A percentile compares a stretch with the other conserved stretches of the same genome.
Conservation (phyloP, 2,113 vertebrate genomes). For the Mormyrus lacerda region DNA sequence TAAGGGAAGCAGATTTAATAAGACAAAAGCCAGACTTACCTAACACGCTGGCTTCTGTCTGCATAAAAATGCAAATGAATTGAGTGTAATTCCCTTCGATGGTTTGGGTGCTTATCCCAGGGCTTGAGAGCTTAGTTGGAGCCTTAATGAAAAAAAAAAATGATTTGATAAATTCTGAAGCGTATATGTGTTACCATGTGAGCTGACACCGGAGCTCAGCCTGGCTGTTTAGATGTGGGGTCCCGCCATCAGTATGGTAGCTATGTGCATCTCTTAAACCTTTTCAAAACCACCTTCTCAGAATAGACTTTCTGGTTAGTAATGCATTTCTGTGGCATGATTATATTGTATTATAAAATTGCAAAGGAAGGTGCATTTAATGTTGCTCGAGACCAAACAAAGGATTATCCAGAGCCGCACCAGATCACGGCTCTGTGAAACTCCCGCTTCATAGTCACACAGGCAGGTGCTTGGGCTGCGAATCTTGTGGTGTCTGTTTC, state of each 20-base stretch:
- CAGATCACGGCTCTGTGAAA: background rate
- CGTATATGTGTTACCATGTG: conserved; percentile 57
- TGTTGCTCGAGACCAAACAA: background rate
- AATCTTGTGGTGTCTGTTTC: background rate
- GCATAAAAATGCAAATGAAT: conserved; percentile 20
- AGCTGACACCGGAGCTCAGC: background rate
- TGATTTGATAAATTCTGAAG: conserved; percentile 61
- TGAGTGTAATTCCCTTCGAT: conserved; percentile 1
- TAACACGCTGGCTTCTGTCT: conserved; percentile 2
- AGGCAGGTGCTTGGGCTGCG: background rate
- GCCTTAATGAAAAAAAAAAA: conserved; percentile 59
- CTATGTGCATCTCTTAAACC: background rate
- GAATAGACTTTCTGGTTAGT: background rate
- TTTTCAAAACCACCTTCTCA: background rate
- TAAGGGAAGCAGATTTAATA: conserved; percentile 7
- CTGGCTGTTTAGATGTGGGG: background rate
- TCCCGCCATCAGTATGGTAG: background rate
- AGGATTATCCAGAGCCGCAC: background rate
- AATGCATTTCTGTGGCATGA: background rate
- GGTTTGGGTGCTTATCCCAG: conserved; percentile 38
- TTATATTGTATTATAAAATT: background rate
- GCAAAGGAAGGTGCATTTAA: background rate
- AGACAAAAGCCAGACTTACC: conserved; percentile 20
- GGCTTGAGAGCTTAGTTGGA: conserved; percentile 49
- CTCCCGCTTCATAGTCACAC: background rate